Percentiles rank a stretch among this genome's conserved stretches.
phyloP scores from a whole-genome alignment of 2,113 vertebrate genomes.

The Tragelaphus scriptus region DNA sequence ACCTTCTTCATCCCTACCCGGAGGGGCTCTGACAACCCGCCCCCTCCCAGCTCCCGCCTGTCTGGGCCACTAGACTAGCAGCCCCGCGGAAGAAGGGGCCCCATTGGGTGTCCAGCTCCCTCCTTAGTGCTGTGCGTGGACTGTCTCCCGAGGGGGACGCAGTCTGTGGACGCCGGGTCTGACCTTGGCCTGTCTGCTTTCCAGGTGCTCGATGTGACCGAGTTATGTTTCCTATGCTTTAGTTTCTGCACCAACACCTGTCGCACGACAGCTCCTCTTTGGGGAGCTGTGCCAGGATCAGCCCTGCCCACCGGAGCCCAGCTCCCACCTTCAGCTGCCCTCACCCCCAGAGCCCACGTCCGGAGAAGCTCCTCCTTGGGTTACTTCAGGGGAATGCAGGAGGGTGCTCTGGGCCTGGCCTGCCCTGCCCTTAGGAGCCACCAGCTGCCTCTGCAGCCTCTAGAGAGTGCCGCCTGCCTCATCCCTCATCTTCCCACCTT shows the following conservation, averaged over 20 bases:
- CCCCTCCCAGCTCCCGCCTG: background rate
- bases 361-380: too few species aligned
- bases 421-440: conserved; percentile 53
- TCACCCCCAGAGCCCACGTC: background rate
- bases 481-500: conserved; percentile 50
- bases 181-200: background rate
- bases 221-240: background rate
- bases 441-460: conserved; percentile 54
- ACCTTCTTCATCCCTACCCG: background rate
- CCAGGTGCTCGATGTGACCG: background rate
- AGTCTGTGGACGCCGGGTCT: background rate
- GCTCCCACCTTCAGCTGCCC: too few species aligned
- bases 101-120: background rate
- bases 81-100: background rate
- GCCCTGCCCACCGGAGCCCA: background rate
- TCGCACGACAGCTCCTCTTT: background rate
- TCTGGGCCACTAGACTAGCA: background rate
- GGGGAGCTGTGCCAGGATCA: background rate
- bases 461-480: conserved; percentile 57
- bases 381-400: background rate
- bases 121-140: background rate
- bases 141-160: fast-evolving
- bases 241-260: background rate
- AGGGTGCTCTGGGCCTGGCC: conserved; percentile 60
- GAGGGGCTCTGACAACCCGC: background rate